A percentile compares a stretch with the other conserved stretches of the same genome.
phyloP scores from a whole-genome alignment of 2,797 vertebrate genomes.

The Champsocephalus esox region DNA sequence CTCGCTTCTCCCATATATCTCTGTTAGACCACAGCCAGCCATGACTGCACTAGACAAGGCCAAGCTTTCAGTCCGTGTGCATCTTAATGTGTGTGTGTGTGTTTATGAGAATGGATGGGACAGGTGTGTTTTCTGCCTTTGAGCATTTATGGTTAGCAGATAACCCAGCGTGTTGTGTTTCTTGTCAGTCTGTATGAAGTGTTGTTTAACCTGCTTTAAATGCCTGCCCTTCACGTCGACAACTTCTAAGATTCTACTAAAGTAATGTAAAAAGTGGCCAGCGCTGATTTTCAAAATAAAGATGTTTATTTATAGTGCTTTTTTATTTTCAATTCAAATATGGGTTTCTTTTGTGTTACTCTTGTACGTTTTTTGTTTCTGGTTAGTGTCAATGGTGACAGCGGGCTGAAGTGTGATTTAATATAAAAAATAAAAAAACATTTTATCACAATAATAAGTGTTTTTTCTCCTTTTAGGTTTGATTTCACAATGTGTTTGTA shows the following conservation, averaged over 20 bases:
- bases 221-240: not conserved
- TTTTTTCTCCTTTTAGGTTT: not conserved
- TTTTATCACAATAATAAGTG: not conserved
- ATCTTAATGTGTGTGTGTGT: slow-evolving; percentile 14
- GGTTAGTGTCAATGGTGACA: not conserved
- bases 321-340: slow-evolving; percentile 21
- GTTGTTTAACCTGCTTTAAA: slow-evolving; percentile 34
- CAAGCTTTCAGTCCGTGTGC: slow-evolving; percentile 27
- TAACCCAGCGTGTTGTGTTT: slow-evolving; percentile 16
- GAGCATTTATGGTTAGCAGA: slow-evolving; percentile 17
- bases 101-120: slow-evolving; percentile 66
- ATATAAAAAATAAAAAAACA: not conserved
- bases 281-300: slow-evolving; percentile 9
- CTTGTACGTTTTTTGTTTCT: not conserved
- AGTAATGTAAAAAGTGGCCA: not conserved
- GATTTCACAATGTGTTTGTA: not conserved
- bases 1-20: slow-evolving; percentile 75
- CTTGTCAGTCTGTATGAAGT: slow-evolving; percentile 10
- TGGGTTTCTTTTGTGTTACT: not conserved
- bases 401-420: not conserved
- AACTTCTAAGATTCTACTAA: slow-evolving; percentile 22
- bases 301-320: slow-evolving; percentile 37
- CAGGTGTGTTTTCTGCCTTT: slow-evolving; percentile 28
- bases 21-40: slow-evolving; percentile 72
- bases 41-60: slow-evolving; percentile 75